phyloP scores from a whole-genome alignment of 2,888 invertebrate genomes.

The Listrodromus nycthemerus region DNA sequence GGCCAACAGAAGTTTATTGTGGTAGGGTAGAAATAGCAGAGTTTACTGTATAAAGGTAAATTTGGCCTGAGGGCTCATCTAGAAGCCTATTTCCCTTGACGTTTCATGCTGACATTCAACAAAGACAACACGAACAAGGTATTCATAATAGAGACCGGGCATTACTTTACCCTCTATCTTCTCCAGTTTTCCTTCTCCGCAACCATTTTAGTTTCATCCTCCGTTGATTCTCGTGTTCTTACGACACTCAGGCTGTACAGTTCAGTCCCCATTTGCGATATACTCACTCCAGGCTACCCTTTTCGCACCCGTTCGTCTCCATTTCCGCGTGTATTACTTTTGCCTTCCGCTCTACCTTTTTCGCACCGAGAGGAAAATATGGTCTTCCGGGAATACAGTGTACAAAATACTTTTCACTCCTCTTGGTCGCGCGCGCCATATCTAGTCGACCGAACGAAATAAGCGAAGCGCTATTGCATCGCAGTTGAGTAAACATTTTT shows the following conservation, averaged over 20 bases:
- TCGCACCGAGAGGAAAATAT: conserved; percentile 19
- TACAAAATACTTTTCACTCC: not conserved
- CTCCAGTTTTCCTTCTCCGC: conserved; percentile 50
- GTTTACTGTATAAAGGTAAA: conserved; percentile 1
- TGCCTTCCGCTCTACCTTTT: conserved; percentile 28
- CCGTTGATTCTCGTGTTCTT: conserved; percentile 17
- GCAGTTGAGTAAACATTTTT: not conserved
- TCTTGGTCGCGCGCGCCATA: not conserved
- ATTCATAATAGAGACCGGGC: not conserved
- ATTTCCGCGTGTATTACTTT: conserved; percentile 40
- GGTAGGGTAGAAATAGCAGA: conserved; percentile 36
- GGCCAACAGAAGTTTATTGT: conserved; percentile 74
- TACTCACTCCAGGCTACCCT: conserved; percentile 26
- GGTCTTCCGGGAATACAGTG: conserved; percentile 24
- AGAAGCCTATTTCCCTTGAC: conserved; percentile 45
- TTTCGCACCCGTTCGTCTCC: conserved; percentile 39
- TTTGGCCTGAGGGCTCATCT: conserved; percentile 41
- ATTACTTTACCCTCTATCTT: conserved; percentile 46
- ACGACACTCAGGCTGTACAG: not conserved
- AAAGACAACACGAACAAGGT: conserved; percentile 29
- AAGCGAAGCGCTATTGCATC: not conserved
- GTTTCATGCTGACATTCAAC: conserved; percentile 33
- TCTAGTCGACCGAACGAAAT: not conserved
- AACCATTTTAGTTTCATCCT: conserved; percentile 5
- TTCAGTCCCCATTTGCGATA: conserved; percentile 24